A percentile compares a stretch with the other conserved stretches of the same genome.
phyloP scores from a whole-genome alignment of 2,797 vertebrate genomes.

The Sebastes ruberrimus region DNA sequence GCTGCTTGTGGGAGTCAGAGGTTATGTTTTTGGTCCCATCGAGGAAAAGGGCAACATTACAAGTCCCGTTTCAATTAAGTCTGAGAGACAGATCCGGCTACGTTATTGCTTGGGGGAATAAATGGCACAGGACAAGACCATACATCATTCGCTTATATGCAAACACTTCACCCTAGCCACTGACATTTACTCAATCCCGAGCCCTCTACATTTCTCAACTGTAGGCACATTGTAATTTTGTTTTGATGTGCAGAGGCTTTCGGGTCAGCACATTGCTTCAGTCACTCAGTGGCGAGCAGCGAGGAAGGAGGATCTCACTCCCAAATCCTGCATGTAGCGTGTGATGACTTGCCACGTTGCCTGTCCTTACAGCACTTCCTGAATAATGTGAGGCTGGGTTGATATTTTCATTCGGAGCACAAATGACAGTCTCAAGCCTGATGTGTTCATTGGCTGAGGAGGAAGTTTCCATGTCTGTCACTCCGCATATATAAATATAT shows the following conservation, averaged over 20 bases:
- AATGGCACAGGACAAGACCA: constrained; percentile 79
- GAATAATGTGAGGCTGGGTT: constrained; percentile 64
- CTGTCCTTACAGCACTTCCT: constrained; percentile 68
- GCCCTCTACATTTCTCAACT: constrained; percentile 74
- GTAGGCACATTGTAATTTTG: constrained; percentile 81
- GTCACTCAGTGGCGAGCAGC: constrained; percentile 63
- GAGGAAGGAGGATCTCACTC: constrained; percentile 66
- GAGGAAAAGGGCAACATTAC: constrained; percentile 81
- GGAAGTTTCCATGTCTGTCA: constrained; percentile 66
- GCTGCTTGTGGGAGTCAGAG: constrained; percentile 83
- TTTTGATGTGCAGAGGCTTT: constrained; percentile 77
- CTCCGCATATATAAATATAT: constrained; percentile 76
- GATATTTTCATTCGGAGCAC: constrained; percentile 70
- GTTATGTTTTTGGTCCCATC: constrained; percentile 82
- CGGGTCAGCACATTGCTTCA: constrained; percentile 73
- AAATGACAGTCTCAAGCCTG: constrained; percentile 68
- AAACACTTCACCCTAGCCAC: constrained; percentile 80
- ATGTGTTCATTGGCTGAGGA: constrained; percentile 74
- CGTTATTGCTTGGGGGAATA: constrained; percentile 84
- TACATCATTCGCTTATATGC: constrained; percentile 85
- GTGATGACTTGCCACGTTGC: constrained; percentile 75
- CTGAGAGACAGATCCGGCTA: constrained; percentile 79
- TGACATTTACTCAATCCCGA: constrained; percentile 83
- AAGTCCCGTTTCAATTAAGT: constrained; percentile 88
- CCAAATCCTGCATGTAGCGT: constrained; percentile 52